Evolutionary conservation across 2,888 invertebrate genomes (phyloP).

Genomic region (Isotomurus palustris): DNA sequence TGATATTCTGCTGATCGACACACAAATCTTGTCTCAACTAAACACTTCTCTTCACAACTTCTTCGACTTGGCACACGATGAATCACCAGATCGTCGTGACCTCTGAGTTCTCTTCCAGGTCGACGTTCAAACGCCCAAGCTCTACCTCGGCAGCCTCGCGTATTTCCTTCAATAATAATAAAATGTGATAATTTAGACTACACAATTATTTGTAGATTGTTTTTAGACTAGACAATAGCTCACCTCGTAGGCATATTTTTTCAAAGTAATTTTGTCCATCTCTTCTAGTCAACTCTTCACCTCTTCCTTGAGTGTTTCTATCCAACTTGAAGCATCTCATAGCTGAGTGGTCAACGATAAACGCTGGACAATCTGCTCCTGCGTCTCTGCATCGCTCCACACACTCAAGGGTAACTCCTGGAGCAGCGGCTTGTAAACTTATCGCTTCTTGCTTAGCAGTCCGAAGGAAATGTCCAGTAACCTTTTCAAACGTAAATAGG

Average conservation of each 20-base stretch:
- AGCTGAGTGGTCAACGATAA: constrained; percentile 51
- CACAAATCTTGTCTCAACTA: constrained; percentile 49
- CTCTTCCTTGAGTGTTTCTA: constrained; percentile 52
- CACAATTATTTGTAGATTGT: constrained; percentile 3
- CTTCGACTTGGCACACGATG: constrained; percentile 52
- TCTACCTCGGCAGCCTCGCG: constrained; percentile 49
- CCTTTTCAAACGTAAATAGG: constrained; percentile 52
- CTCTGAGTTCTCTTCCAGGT: constrained; percentile 53
- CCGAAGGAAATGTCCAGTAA: constrained; percentile 51
- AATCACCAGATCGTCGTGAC: constrained; percentile 52
- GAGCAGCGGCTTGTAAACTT: constrained; percentile 47
- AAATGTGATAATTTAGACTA: too few relatives aligned
- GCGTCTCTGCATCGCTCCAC: constrained; percentile 49
- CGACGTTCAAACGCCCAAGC: constrained; percentile 55
- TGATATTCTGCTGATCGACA: constrained; percentile 56
- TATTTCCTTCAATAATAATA: constrained; percentile 33
- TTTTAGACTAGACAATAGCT: constrained; percentile 10
- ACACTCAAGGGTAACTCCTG: constrained; percentile 49
- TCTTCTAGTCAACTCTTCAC: constrained; percentile 49
- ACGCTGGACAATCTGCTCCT: constrained; percentile 52
- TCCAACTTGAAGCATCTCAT: constrained; percentile 52
- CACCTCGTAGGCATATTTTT: constrained; percentile 52
- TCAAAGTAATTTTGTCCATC: constrained; percentile 53
- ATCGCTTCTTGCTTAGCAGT: constrained; percentile 51
- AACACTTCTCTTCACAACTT: constrained; percentile 55